Conservation (phyloP, 2,888 invertebrate species). For the Eremobia ochroleuca region DNA sequence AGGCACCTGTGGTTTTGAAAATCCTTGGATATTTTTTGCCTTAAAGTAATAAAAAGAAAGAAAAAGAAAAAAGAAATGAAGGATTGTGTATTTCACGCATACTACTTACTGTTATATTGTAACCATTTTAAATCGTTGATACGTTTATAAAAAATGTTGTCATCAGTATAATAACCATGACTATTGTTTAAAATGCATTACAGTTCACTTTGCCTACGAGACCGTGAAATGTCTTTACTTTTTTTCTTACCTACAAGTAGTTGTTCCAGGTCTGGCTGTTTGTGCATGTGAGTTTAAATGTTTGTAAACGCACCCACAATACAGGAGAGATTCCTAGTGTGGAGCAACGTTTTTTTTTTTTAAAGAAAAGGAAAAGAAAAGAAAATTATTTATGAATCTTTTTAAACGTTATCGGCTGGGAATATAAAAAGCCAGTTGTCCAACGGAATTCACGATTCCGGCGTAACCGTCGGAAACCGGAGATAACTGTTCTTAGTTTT, state of each 20-base stretch:
- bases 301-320: too few species aligned
- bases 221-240: not conserved
- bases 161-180: conserved; percentile 3
- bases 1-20: not conserved
- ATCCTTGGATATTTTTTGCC: not conserved
- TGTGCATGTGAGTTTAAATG: too few species aligned
- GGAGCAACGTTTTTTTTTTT: too few species aligned
- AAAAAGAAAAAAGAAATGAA: too few species aligned
- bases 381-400: not conserved
- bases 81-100: not conserved
- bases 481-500: not conserved
- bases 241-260: too few species aligned
- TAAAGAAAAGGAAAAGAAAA: too few species aligned
- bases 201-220: not conserved
- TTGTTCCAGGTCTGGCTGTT: too few species aligned
- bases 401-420: too few species aligned
- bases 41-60: too few species aligned
- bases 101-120: not conserved
- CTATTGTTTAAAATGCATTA: conserved; percentile 2
- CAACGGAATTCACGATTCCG: not conserved
- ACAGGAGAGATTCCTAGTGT: too few species aligned
- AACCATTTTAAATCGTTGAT: not conserved
- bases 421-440: not conserved
- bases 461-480: too few species aligned
- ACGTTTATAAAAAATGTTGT: not conserved